Conservation (phyloP, 2,113 vertebrate genomes). For the Gymnorhina tibicen region DNA sequence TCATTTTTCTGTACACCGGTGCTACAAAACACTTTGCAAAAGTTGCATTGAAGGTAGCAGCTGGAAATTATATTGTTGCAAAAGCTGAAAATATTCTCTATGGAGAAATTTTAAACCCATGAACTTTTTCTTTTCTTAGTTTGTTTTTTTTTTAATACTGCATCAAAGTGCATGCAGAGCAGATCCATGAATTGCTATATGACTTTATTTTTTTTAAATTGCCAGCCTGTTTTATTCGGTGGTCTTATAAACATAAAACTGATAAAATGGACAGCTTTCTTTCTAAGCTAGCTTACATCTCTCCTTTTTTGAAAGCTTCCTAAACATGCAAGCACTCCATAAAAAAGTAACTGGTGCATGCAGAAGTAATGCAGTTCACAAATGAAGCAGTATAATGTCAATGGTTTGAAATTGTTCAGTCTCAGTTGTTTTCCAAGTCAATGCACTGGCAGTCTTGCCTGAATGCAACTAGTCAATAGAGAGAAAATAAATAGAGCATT, state of each 20-base stretch:
- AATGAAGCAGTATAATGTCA: conserved; percentile 75
- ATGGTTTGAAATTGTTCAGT: conserved; percentile 73
- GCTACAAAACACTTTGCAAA: background rate
- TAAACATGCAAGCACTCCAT: conserved; percentile 65
- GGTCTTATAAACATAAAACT: background rate
- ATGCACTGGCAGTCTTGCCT: conserved; percentile 75
- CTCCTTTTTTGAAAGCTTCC: conserved; percentile 57
- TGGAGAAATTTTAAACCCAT: conserved; percentile 33
- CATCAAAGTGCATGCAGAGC: conserved; percentile 13
- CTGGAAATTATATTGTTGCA: conserved; percentile 31
- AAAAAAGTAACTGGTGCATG: conserved; percentile 71
- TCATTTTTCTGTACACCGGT: background rate
- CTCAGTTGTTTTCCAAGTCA: conserved; percentile 80
- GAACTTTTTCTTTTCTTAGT: conserved; percentile 5
- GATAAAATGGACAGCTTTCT: conserved; percentile 36
- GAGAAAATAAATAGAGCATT: conserved; percentile 80
- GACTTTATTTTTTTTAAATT: conserved; percentile 32
- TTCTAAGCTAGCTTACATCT: conserved; percentile 19
- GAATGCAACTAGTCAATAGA: conserved; percentile 78
- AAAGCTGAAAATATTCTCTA: conserved; percentile 50
- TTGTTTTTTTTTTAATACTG: background rate
- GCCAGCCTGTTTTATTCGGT: background rate
- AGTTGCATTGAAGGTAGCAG: background rate
- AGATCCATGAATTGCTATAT: background rate
- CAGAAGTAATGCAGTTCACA: conserved; percentile 60